Percentiles rank a stretch among this genome's conserved stretches.
These are phyloP conservation scores for Nysson spinosus DNA, from an alignment of 2,888 invertebrate species.

Conservation along the genomic window DNA sequence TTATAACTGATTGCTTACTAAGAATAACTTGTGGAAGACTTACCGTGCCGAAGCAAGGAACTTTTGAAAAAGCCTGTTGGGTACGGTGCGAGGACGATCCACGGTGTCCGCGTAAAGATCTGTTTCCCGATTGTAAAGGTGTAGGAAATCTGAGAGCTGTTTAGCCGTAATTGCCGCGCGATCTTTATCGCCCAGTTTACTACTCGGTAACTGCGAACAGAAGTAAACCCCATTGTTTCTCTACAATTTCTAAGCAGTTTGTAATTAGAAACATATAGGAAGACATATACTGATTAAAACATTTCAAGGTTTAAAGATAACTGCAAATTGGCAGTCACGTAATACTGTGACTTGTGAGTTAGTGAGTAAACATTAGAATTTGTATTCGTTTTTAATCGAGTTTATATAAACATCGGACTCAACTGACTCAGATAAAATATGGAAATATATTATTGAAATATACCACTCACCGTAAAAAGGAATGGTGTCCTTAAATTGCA, in stretches of 20 bases:
- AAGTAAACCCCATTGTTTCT: too few species aligned
- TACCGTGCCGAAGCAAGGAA: slow-evolving; percentile 82
- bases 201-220: slow-evolving; percentile 82
- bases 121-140: slow-evolving; percentile 90
- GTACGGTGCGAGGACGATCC: slow-evolving; percentile 81
- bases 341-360: too few species aligned
- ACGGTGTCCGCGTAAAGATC: slow-evolving; percentile 86
- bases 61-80: slow-evolving; percentile 80
- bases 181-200: slow-evolving; percentile 88
- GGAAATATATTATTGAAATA: too few species aligned
- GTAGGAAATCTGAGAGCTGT: slow-evolving; percentile 89
- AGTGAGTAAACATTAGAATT: too few species aligned
- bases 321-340: not conserved
- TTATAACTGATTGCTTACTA: too few species aligned
- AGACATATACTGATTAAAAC: too few species aligned
- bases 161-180: slow-evolving; percentile 90
- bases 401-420: too few species aligned
- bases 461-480: slow-evolving; percentile 79
- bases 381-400: too few species aligned
- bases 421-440: too few species aligned
- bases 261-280: not conserved
- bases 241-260: too few species aligned
- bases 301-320: too few species aligned
- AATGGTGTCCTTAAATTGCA: slow-evolving; percentile 85
- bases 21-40: too few species aligned